Evolutionary conservation across 2,888 invertebrate genomes (phyloP).

Genomic region (Macaria liturata): DNA sequence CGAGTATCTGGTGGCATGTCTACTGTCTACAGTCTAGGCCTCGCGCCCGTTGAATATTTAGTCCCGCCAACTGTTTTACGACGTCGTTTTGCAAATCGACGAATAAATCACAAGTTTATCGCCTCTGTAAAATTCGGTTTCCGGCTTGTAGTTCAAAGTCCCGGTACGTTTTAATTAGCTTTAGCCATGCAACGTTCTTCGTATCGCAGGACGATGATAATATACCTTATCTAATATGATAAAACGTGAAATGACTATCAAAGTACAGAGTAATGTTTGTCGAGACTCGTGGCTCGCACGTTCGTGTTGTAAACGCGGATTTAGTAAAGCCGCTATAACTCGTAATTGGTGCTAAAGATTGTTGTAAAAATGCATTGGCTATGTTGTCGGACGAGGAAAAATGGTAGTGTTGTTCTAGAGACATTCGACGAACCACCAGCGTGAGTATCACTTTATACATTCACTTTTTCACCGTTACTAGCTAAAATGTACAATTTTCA

Average conservation of each 20-base stretch:
- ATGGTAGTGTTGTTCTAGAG: conserved; percentile 13
- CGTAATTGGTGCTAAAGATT: not conserved
- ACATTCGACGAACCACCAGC: too few species aligned
- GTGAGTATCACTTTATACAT: too few species aligned
- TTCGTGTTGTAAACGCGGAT: conserved; percentile 9
- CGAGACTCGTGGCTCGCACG: conserved; percentile 13
- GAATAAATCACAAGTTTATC: conserved; percentile 38
- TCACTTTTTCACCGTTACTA: too few species aligned
- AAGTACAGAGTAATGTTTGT: conserved; percentile 16
- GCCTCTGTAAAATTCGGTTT: conserved; percentile 33
- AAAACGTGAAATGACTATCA: conserved; percentile 13
- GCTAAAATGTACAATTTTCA: too few species aligned
- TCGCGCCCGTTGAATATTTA: conserved; percentile 28
- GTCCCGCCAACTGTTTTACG: conserved; percentile 35
- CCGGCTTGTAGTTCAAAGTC: conserved; percentile 34
- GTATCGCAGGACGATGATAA: conserved; percentile 27
- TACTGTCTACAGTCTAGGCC: conserved; percentile 17
- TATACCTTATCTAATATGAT: conserved; percentile 30
- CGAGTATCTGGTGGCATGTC: conserved; percentile 20
- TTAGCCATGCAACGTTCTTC: conserved; percentile 29
- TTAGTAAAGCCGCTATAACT: conserved; percentile 1
- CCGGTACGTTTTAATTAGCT: conserved; percentile 30
- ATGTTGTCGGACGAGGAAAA: conserved; percentile 34
- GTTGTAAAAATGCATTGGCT: conserved; percentile 40
- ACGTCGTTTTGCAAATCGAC: conserved; percentile 32